phyloP scores from a whole-genome alignment of 2,888 invertebrate species.

The Drosophila bunnanda region DNA sequence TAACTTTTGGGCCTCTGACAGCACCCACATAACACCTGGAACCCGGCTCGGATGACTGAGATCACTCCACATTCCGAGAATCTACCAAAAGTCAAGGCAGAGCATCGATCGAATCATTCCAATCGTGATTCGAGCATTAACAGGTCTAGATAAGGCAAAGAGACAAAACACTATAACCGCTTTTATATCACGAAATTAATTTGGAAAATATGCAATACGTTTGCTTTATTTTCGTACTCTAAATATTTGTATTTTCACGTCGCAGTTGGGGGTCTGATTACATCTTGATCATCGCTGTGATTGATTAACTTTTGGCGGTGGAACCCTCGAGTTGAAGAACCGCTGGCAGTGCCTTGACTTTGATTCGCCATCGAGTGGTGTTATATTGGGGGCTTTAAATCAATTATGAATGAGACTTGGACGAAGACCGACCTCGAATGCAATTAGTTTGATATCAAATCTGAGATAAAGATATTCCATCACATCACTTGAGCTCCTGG shows the following conservation, averaged over 20 bases:
- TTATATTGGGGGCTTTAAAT: slow-evolving; percentile 28
- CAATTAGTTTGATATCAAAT: slow-evolving; percentile 31
- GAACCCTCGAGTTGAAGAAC: slow-evolving; percentile 33
- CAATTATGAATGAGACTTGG: slow-evolving; percentile 37
- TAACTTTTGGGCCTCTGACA: slow-evolving; percentile 4
- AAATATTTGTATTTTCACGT: background rate
- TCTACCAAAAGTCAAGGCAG: slow-evolving; percentile 10
- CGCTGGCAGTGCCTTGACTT: slow-evolving; percentile 49
- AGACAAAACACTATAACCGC: slow-evolving; percentile 4
- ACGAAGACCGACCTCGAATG: slow-evolving; percentile 45
- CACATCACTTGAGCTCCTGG: slow-evolving; percentile 18
- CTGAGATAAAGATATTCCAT: slow-evolving; percentile 20
- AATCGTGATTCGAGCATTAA: slow-evolving; percentile 32
- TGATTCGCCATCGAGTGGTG: slow-evolving; percentile 26
- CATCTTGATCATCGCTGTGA: slow-evolving; percentile 14
- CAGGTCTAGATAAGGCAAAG: slow-evolving; percentile 32
- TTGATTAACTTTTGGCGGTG: slow-evolving; percentile 24
- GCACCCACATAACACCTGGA: slow-evolving; percentile 14
- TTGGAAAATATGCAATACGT: slow-evolving; percentile 22
- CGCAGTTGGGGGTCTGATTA: slow-evolving; percentile 35
- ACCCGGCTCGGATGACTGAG: slow-evolving; percentile 10
- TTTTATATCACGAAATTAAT: slow-evolving; percentile 20
- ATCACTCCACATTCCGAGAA: slow-evolving; percentile 10
- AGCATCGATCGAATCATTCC: slow-evolving; percentile 2
- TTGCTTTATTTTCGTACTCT: background rate